Evolutionary conservation across 2,113 vertebrate species (phyloP), one percentile per base, ranked within the genome.

Genomic region (Rhabdornis inornatus): DNA sequence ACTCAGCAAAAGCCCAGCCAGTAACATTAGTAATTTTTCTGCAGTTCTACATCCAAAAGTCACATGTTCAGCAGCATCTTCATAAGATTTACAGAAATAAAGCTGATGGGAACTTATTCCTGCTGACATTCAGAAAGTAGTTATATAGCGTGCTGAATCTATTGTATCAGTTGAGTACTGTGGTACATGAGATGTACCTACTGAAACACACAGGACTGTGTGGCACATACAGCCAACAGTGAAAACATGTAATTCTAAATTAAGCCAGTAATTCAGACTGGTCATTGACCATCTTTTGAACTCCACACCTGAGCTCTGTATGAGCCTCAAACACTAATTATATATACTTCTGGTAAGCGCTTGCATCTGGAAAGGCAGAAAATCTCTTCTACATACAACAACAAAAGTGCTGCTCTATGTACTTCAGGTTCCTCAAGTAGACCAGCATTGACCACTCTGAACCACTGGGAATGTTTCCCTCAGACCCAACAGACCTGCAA

Each of bases 171-270:
- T 11, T 5, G 19, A 70, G 15, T 50, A 16, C 11, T n/a, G n/a
- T n/a, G n/a, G n/a, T n/a, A n/a, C n/a, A n/a, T n/a, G n/a, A n/a
- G n/a, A n/a, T n/a, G 15, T 50, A 16, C 11, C 55, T 45, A 45
- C 5, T 50, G 50, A 76, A 39, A 44, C n/a, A 78, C 18, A 79
- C 44, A 78, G n/a, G 39, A 60, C 31, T 68, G 33, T 3, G 4
- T 11, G 16, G 2, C 5, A 40, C 16, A 84, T 4, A 35, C 0
- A 63, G 39, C 16, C 52, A 68, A 60, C 2, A 28, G 10, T 6
- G 13, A 28, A 57, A 75, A 53, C 0, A 5, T 3, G 13, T 18
- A 50, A 35, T 52, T 63, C 39, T 49, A 35, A 63, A 49, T 47
- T 13, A 75, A 82, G 31, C 10, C 13, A 71, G 6, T 37, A 75